Percentiles rank a stretch among this genome's conserved stretches.
Evolutionary conservation across 2,113 vertebrate genomes (phyloP).

Genomic region (Hippocampus abdominalis): DNA sequence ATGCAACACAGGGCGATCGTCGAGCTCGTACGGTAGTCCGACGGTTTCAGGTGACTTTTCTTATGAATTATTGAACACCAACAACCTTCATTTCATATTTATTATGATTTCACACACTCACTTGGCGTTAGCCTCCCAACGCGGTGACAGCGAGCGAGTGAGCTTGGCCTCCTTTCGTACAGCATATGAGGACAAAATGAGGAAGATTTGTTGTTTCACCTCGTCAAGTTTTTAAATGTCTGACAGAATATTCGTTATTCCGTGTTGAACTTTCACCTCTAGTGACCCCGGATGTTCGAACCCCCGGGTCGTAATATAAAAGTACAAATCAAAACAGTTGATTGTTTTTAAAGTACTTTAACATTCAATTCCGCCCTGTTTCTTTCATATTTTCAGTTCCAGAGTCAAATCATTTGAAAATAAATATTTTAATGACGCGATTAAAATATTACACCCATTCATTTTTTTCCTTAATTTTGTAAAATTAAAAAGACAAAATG

Average conservation of each 20-base stretch:
- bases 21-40: neutral
- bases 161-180: neutral
- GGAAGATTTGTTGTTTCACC: neutral
- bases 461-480: no score
- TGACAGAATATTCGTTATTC: neutral
- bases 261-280: neutral
- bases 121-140: neutral
- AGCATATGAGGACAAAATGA: neutral
- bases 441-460: no score
- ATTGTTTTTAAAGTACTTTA: no score
- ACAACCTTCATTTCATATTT: neutral
- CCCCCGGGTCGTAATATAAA: neutral
- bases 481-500: no score
- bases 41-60: neutral
- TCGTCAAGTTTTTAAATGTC: neutral
- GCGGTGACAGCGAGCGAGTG: neutral
- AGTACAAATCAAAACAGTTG: no score
- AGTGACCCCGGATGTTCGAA: neutral
- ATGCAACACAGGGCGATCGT: neutral
- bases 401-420: no score
- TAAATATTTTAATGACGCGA: no score
- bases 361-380: no score
- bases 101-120: neutral
- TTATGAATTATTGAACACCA: neutral
- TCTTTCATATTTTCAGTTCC: no score